Percentiles rank a stretch among this genome's conserved stretches.
phyloP scores from a whole-genome alignment of 2,797 vertebrate species.

The Alfaro cultratus region DNA sequence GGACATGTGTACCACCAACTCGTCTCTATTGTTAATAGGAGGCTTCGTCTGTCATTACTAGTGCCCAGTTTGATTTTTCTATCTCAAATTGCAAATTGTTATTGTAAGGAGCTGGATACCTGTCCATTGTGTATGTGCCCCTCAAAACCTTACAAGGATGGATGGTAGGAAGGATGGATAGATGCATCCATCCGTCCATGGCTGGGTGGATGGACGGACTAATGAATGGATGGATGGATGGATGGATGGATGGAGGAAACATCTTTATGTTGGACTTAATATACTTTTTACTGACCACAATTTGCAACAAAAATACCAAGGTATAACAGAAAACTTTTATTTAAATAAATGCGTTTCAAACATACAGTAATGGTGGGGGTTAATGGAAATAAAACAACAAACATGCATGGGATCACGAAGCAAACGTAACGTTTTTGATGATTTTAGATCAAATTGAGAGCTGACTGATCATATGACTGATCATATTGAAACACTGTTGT shows the following conservation, averaged over 20 bases:
- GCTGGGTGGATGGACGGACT: no score
- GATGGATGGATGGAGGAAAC: not conserved
- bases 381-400: not conserved
- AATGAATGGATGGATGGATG: no score
- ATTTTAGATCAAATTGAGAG: not conserved
- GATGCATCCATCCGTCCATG: no score
- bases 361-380: not conserved
- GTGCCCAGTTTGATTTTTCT: not conserved
- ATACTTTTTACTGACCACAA: not conserved
- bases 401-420: not conserved
- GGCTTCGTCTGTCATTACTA: not conserved
- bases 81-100: not conserved
- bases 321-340: not conserved
- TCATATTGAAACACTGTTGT: no score
- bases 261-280: not conserved
- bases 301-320: constrained; percentile 1
- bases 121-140: not conserved
- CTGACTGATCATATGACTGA: not conserved
- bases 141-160: no score
- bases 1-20: not conserved
- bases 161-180: no score
- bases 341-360: not conserved
- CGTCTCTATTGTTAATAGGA: not conserved
- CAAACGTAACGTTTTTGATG: not conserved
- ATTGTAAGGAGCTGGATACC: not conserved